phyloP scores from a whole-genome alignment of 2,113 vertebrate genomes.

The Lepus timidus region DNA sequence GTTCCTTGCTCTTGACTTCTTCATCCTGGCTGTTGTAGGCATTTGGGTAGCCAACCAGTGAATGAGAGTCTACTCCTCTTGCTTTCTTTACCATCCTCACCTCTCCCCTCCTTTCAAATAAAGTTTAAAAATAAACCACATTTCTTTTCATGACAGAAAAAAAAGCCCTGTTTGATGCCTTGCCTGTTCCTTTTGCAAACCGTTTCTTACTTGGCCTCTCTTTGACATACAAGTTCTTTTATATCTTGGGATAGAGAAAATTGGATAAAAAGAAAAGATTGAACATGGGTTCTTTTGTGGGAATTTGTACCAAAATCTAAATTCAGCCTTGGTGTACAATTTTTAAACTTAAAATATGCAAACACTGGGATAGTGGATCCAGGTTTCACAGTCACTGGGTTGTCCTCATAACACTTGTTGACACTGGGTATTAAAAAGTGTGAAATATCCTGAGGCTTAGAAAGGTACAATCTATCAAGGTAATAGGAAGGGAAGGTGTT shows the following conservation, averaged over 20 bases:
- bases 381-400: not conserved
- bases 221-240: not conserved
- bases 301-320: not conserved
- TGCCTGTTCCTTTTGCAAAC: constrained; percentile 29
- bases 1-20: too few species aligned
- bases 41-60: too few species aligned
- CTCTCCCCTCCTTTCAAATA: too few species aligned
- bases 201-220: not conserved
- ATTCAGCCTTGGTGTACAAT: not conserved
- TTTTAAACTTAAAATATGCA: constrained; percentile 39
- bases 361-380: not conserved
- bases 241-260: constrained; percentile 1
- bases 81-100: too few species aligned
- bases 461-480: not conserved
- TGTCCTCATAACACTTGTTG: not conserved
- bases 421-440: not conserved
- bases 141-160: constrained; percentile 19
- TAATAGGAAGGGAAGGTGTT: constrained; percentile 17
- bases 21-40: too few species aligned
- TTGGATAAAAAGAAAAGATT: not conserved
- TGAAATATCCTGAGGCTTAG: not conserved
- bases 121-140: too few species aligned
- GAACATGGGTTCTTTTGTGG: not conserved
- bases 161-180: constrained; percentile 17
- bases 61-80: too few species aligned